Evolutionary conservation across 2,888 invertebrate species (phyloP).

Genomic region (Psylliodes chrysocephalus): DNA sequence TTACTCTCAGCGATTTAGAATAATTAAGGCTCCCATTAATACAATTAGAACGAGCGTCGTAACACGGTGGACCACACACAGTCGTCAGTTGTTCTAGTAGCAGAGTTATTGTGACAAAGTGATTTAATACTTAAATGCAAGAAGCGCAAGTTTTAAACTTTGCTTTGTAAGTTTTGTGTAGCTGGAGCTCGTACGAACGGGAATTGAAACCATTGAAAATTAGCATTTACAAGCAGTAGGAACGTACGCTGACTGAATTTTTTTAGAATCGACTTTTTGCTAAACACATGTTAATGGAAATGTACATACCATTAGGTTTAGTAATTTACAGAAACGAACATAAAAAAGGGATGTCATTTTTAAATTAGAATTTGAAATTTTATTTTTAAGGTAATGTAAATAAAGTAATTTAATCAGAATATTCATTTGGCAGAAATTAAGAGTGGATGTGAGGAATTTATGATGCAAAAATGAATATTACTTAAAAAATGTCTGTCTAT

Average conservation of each 20-base stretch:
- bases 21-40: constrained; percentile 45
- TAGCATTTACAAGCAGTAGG: constrained; percentile 34
- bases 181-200: too few species aligned
- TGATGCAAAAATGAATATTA: too few species aligned
- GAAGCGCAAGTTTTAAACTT: constrained; percentile 36
- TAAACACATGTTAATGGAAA: neutral
- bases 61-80: constrained; percentile 54
- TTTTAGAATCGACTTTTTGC: constrained; percentile 5
- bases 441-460: too few species aligned
- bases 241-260: constrained; percentile 6
- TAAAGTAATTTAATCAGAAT: too few species aligned
- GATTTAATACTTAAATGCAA: constrained; percentile 45
- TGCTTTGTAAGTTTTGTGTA: constrained; percentile 6
- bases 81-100: constrained; percentile 48
- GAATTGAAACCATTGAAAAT: constrained; percentile 35
- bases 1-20: constrained; percentile 35
- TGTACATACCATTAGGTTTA: neutral
- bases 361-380: too few species aligned
- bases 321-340: neutral
- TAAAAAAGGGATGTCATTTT: too few species aligned
- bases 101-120: constrained; percentile 52
- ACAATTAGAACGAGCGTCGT: constrained; percentile 43
- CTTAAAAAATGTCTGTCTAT: too few species aligned
- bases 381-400: too few species aligned
- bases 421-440: too few species aligned